phyloP scores from a whole-genome alignment of 2,797 vertebrate species.

The Pelodytes ibericus region DNA sequence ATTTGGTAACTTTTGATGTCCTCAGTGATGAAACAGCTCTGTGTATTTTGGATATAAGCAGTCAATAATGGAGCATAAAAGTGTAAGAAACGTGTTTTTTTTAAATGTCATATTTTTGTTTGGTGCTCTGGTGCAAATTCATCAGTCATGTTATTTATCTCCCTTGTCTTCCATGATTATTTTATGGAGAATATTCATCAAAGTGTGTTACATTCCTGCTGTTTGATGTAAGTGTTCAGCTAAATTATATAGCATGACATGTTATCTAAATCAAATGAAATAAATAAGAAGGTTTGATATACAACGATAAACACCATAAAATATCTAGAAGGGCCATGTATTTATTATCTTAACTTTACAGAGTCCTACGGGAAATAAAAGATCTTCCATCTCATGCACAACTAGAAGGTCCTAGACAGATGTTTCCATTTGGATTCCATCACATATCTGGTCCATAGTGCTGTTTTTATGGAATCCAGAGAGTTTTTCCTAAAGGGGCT shows the following conservation, averaged over 20 bases:
- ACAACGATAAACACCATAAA: constrained; percentile 28
- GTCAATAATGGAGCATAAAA: too few species aligned
- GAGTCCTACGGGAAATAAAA: constrained; percentile 16
- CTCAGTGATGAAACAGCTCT: too few species aligned
- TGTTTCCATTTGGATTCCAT: constrained; percentile 34
- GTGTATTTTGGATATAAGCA: too few species aligned
- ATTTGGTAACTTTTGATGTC: too few species aligned
- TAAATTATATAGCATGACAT: constrained; percentile 22
- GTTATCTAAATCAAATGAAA: constrained; percentile 23
- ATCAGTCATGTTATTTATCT: neutral
- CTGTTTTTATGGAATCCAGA: too few species aligned
- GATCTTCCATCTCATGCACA: constrained; percentile 36
- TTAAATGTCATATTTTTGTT: neutral
- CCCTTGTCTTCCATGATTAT: neutral
- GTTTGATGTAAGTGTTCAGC: neutral
- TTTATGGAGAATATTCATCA: neutral
- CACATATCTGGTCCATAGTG: constrained; percentile 33
- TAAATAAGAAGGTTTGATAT: constrained; percentile 35
- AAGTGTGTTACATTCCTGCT: neutral
- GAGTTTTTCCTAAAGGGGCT: too few species aligned
- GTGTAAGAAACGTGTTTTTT: too few species aligned
- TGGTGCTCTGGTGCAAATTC: neutral
- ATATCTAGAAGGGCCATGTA: constrained; percentile 18
- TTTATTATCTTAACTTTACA: constrained; percentile 36
- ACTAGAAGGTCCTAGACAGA: constrained; percentile 25